phyloP scores from a whole-genome alignment of 2,113 vertebrate genomes.

The Carassius auratus region DNA sequence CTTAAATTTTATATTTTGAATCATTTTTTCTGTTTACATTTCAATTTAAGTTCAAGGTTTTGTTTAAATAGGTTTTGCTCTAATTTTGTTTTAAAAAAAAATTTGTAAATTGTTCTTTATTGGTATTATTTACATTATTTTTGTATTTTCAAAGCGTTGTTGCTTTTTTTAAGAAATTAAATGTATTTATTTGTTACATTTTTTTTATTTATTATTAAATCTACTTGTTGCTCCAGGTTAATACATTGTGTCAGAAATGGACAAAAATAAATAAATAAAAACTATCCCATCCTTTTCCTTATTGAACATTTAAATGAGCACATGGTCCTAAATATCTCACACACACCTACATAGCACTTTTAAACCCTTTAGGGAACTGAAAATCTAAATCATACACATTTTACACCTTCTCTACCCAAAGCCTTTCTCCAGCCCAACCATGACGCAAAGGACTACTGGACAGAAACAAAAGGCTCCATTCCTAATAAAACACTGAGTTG shows the following conservation, averaged over 20 bases:
- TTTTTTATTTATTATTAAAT: background rate
- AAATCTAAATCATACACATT: background rate
- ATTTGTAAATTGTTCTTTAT: too few species aligned
- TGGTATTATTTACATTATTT: too few species aligned
- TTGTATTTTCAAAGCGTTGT: too few species aligned
- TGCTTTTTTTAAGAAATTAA: too few species aligned
- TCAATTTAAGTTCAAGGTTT: too few species aligned
- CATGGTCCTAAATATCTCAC: background rate
- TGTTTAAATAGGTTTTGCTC: too few species aligned
- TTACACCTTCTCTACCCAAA: background rate
- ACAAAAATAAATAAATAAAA: background rate
- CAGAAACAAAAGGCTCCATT: background rate
- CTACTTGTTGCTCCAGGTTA: too few species aligned
- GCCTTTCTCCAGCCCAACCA: background rate
- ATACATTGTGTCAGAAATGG: too few species aligned
- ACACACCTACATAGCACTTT: background rate
- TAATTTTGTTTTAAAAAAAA: too few species aligned
- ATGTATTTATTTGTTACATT: too few species aligned
- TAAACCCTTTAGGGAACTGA: background rate
- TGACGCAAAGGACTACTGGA: background rate
- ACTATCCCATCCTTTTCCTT: background rate
- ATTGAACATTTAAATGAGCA: background rate
- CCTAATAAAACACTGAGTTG: slow-evolving; percentile 1
- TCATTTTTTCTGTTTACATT: too few species aligned
- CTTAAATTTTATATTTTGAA: too few species aligned